phyloP scores from a whole-genome alignment of 2,113 vertebrate species.

The Alligator mississippiensis region DNA sequence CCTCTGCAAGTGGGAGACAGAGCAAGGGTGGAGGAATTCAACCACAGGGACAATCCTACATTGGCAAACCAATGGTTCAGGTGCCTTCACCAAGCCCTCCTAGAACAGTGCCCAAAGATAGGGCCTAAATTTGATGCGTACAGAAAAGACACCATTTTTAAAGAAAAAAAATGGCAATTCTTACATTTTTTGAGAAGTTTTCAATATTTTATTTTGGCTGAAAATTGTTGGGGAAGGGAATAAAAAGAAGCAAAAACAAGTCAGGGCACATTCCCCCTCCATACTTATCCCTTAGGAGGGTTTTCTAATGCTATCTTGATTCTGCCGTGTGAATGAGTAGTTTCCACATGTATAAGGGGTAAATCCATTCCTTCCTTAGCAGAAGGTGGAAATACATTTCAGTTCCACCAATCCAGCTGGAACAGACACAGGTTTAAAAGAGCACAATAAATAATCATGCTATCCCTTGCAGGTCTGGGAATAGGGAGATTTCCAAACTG shows the following conservation, averaged over 20 bases:
- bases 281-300: background rate
- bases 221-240: background rate
- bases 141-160: too few relatives aligned
- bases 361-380: background rate
- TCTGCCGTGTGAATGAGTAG: background rate
- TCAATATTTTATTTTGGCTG: background rate
- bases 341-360: background rate
- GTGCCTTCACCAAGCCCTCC: background rate
- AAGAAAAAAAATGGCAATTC: background rate
- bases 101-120: background rate
- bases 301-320: too few relatives aligned
- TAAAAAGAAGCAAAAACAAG: background rate
- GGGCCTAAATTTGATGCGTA: background rate
- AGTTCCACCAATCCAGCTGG: background rate
- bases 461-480: background rate
- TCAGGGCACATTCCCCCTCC: background rate
- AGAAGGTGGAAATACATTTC: background rate
- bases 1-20: background rate
- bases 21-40: background rate
- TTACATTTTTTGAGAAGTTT: background rate
- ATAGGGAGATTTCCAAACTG: background rate
- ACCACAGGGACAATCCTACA: too few relatives aligned
- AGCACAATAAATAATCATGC: background rate
- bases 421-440: background rate
- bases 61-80: background rate